Base-by-base conservation (phyloP, 2,888 invertebrate species). In the Ernsta delagoae region DNA sequence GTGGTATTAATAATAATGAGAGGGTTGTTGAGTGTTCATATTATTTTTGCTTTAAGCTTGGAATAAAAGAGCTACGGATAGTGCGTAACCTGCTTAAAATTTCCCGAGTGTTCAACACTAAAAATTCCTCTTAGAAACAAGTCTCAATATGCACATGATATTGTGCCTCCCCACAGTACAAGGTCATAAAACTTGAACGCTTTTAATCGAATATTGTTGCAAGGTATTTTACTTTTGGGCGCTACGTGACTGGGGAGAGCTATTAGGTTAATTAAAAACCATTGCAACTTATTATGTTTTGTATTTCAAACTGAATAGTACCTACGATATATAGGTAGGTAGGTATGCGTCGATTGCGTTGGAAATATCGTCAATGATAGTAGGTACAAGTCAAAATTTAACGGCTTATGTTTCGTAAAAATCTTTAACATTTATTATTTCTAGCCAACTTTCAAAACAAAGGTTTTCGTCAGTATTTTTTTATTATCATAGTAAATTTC, bases 61-160 rank as follows among this genome's bases (percentile, higher is more conserved):
- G 7, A 39, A 39, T 39, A 39, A 48, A 48, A 54, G 24, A 41
- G 54, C 5, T 43, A 41, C 16, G 66, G 66, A 45, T 36, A 8
- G 54, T 67, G 66, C 36, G 16, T 54, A 45, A 5, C 11, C n/a
- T n/a, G 9, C 60, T 56, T 54, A 9, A 88, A 84, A 83, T 85
- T 86, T 88, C 87, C 88, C 80, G 71, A 85, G 81, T 82, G 78
- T 80, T 82, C 79, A 81, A 85, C 85, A 85, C 86, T 87, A 89
- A 88, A 89, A 87, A 89, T 87, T 88, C 88, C 88, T 84, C 87
- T 87, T 83, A 85, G 85, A 82, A 79, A 82, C 83, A 83, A 82
- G 80, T 85, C 86, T 81, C 89, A 86, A 88, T 89, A 88, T 88
- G 87, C 86, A 85, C 82, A 80, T 75, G 77, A 76, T 79, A 82